Base-by-base conservation (phyloP, 2,888 invertebrate species). In the Apodemia hepburni region DNA sequence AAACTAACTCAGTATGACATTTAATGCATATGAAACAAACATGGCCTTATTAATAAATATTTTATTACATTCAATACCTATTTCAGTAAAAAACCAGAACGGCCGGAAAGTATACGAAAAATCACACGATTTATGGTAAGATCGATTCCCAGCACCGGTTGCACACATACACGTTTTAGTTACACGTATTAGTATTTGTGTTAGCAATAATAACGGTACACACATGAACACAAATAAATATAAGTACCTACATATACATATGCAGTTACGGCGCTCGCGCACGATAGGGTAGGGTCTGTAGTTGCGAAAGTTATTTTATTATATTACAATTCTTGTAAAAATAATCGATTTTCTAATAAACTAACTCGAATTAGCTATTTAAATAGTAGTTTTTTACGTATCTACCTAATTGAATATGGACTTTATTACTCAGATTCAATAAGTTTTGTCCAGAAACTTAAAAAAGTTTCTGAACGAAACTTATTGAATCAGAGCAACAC, bases 131-230 rank as follows among this genome's bases (percentile, higher is more conserved):
- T 69, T 71, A 69, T 22, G 54, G 68, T 70, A 71, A 73, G 72
- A 71, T 75, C 72, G 73, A 74, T 77, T 76, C 75, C 71, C 72
- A 72, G 73, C 69, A 79, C 77, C 75, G 77, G 80, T 77, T 72
- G 69, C 73, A 73, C 70, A 74, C 71, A 68, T 71, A 74, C 76
- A 62, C 42, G 42, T 42, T 15, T 33, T 42, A 73, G 75, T 76
- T 75, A 73, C 74, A 61, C 65, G 71, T 70, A 71, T 75, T 73
- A 73, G 71, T 74, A 75, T 73, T 73, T 77, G 80, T 82, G 79
- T 80, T 79, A 73, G 78, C 79, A 75, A 75, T 73, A 76, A 77
- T 85, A 87, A 86, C 86, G 82, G 84, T 79, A 80, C 71, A 76
- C 77, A 77, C 71, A 75, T 78, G 75, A 77, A 76, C 71, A 79